Conservation (phyloP, 2,113 vertebrate genomes). For the Anguilla rostrata region DNA sequence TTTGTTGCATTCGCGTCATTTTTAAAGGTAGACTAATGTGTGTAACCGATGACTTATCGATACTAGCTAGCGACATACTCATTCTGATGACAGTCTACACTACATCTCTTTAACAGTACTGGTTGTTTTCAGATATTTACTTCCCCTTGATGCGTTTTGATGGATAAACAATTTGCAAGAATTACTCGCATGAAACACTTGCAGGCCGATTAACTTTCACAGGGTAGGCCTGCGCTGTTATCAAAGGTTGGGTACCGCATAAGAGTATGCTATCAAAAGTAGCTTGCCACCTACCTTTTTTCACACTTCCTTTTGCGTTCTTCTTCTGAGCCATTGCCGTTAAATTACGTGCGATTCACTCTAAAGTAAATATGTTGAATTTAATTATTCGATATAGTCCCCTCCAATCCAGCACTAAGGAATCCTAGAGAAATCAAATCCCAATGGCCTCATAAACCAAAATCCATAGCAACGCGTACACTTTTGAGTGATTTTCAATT, state of each 20-base stretch:
- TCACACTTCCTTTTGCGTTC: slow-evolving; percentile 34
- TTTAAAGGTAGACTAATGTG: not conserved
- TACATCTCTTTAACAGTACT: not conserved
- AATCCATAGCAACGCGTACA: slow-evolving; percentile 34
- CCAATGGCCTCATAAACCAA: slow-evolving; percentile 44
- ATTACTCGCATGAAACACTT: slow-evolving; percentile 20
- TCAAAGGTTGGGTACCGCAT: slow-evolving; percentile 28
- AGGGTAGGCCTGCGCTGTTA: slow-evolving; percentile 29
- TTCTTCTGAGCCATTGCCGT: slow-evolving; percentile 61
- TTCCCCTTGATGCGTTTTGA: not conserved
- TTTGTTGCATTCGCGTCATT: not conserved
- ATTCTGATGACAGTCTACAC: not conserved
- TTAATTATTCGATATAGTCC: no score
- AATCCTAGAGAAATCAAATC: slow-evolving; percentile 38
- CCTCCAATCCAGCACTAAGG: slow-evolving; percentile 25
- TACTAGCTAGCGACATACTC: not conserved
- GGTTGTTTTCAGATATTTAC: not conserved
- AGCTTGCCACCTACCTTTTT: slow-evolving; percentile 59
- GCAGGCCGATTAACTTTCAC: slow-evolving; percentile 36
- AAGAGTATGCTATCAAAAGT: not conserved
- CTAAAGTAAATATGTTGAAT: not conserved
- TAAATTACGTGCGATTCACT: not conserved
- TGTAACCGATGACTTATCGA: not conserved
- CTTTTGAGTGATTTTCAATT: slow-evolving; percentile 12
- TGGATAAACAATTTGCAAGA: not conserved